Evolutionary conservation across 2,113 vertebrate genomes (phyloP).

Genomic region (Copsychus sechellarum): DNA sequence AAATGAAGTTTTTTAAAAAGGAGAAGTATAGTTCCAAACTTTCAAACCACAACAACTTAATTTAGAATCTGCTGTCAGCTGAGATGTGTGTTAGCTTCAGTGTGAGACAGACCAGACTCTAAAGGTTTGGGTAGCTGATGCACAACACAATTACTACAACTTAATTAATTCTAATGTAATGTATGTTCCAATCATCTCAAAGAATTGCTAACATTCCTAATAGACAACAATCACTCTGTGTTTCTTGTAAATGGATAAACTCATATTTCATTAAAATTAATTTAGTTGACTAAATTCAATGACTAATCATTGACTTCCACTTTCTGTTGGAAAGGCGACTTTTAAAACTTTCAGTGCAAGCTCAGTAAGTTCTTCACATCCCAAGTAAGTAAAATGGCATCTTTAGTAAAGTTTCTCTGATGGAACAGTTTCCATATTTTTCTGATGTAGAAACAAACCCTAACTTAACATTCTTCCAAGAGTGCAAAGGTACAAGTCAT

Average conservation of each 20-base stretch:
- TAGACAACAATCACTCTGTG: not conserved
- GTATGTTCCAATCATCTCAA: not conserved
- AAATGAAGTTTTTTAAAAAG: not conserved
- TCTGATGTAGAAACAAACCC: not conserved
- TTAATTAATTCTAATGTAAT: not conserved
- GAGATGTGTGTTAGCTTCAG: not conserved
- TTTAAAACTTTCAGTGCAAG: not conserved
- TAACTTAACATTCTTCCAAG: not conserved
- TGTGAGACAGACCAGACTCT: not conserved
- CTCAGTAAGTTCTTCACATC: conserved; percentile 32
- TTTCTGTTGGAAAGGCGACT: conserved; percentile 22
- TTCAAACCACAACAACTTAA: not conserved
- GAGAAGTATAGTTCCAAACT: not conserved
- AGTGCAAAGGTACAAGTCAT: not conserved
- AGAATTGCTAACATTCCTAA: not conserved
- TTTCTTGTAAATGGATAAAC: not conserved
- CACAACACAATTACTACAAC: not conserved
- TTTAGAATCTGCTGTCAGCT: not conserved
- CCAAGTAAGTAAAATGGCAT: not conserved
- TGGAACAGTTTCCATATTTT: not conserved
- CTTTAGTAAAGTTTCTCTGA: not conserved
- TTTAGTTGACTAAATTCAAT: too few relatives aligned
- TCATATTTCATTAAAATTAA: conserved; percentile 17
- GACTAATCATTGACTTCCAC: not conserved
- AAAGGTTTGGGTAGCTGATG: not conserved